These are phyloP conservation scores for Crocuta crocuta DNA, from an alignment of 2,113 vertebrate species.

Conservation along the genomic window DNA sequence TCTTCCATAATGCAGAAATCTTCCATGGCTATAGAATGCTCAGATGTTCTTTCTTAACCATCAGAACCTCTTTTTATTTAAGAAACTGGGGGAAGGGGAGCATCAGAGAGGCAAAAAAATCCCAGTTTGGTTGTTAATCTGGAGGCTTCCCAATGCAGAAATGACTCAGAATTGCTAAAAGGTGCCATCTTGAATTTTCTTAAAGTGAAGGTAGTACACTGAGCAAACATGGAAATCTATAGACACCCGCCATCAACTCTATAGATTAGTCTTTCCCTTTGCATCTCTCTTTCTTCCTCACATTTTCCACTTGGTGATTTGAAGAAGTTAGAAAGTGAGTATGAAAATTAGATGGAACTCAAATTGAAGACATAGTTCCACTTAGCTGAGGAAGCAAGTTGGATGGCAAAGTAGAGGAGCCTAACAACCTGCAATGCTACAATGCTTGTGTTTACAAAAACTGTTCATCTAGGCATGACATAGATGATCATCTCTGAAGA, in stretches of 20 bases:
- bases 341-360: not conserved
- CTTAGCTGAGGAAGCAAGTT: not conserved
- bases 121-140: not conserved
- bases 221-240: not conserved
- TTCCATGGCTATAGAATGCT: not conserved
- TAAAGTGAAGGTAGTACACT: not conserved
- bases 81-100: rapidly evolving
- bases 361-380: conserved; percentile 7
- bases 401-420: not conserved
- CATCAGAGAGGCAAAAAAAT: not conserved
- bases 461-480: not conserved
- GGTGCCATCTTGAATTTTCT: not conserved
- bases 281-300: not conserved
- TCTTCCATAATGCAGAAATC: not conserved
- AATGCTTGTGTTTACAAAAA: not conserved
- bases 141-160: not conserved
- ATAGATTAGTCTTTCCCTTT: not conserved
- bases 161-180: not conserved
- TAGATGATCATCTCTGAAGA: not conserved
- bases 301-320: not conserved
- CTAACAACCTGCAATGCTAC: not conserved
- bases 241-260: not conserved
- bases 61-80: not conserved
- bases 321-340: not conserved
- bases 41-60: not conserved